A percentile compares a stretch with the other conserved stretches of the same genome.
Evolutionary conservation across 1,140 invertebrate genomes (phyloP).

Genomic region (Ceratoteleas bidentatus): DNA sequence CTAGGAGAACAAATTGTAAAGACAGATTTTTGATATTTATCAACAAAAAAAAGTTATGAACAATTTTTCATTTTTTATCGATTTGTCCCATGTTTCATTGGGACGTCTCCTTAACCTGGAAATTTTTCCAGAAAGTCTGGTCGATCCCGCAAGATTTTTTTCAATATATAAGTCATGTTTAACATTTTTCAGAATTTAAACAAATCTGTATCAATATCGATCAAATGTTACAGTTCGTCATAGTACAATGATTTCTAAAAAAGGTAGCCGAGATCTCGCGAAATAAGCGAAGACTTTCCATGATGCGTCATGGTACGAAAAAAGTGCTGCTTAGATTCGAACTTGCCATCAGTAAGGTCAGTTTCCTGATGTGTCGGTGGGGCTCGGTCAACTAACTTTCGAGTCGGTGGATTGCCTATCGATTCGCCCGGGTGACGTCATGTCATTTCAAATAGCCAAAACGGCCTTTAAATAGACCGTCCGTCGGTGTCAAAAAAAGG

Average conservation of each 20-base stretch:
- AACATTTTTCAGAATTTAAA: too few relatives aligned
- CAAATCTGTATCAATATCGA: too few relatives aligned
- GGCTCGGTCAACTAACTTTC: constrained; percentile 60
- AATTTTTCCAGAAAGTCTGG: too few relatives aligned
- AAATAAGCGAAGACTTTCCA: constrained; percentile 40
- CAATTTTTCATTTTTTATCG: too few relatives aligned
- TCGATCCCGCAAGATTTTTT: too few relatives aligned
- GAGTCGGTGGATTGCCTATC: constrained; percentile 30
- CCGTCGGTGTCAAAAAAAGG: constrained; percentile 7
- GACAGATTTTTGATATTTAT: too few relatives aligned
- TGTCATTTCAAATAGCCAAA: constrained; percentile 25
- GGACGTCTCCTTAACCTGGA: too few relatives aligned
- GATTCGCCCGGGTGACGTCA: constrained; percentile 24
- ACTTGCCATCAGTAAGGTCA: constrained; percentile 54
- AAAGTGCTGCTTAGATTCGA: constrained; percentile 17
- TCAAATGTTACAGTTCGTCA: too few relatives aligned
- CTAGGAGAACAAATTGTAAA: too few relatives aligned
- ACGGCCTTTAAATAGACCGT: constrained; percentile 29
- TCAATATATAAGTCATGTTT: too few relatives aligned
- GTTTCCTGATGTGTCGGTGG: constrained; percentile 49
- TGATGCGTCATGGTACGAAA: constrained; percentile 43
- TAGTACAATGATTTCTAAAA: constrained; percentile 5
- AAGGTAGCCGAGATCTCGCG: constrained; percentile 9
- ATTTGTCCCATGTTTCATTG: too few relatives aligned
- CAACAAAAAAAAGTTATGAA: too few relatives aligned